Base-by-base conservation (phyloP, 2,113 vertebrate species). In the Triplophysa dalaica region DNA sequence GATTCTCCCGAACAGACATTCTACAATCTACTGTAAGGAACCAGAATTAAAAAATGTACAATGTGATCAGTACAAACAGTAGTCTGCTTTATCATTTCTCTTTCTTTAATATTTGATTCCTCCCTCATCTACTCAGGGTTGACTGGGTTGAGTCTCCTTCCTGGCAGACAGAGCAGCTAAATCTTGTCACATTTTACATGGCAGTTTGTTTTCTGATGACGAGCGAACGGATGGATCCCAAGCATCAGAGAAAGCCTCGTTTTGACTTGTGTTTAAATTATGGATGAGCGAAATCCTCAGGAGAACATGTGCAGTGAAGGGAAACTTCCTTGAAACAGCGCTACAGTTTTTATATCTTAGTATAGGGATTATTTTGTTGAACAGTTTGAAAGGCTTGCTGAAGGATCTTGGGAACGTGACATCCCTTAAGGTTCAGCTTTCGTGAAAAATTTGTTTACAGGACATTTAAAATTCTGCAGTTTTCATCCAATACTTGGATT, bases 241-340 rank as follows among this genome's bases (percentile, higher is more conserved):
- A 11, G 26, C 26, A 9, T 62, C 26, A 33, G 17, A 69, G 56
- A 69, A 69, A 50, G 17, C 56, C 22, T 50, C 16, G 9, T 70
- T 60, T 66, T 70, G 56, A 67, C 41, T 79, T 43, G 2, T 10
- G 67, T 16, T 79, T 70, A 45, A 79, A 70, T 79, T 52, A 70
- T 52, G 33, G 67, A 79, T 70, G 77, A 70, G 77, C 65, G 45
- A 69, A 69, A 78, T 26, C 17, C 76, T 50, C 77, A 62, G 48
- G 41, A 78, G 38, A 33, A 11, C 76, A 61, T 33, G 38, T 38
- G 48, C 24, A 66, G 45, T 29, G 26, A 65, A 79, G 26, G 14
- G 7, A 73, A 29, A 54, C 58, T 58, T 60, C 7, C 65, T 67
- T 56, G 10, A 67, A 61, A 63, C 45, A 26, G 16, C 6, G 19